phyloP scores from a whole-genome alignment of 2,113 vertebrate genomes.

The Phyllopteryx taeniolatus region DNA sequence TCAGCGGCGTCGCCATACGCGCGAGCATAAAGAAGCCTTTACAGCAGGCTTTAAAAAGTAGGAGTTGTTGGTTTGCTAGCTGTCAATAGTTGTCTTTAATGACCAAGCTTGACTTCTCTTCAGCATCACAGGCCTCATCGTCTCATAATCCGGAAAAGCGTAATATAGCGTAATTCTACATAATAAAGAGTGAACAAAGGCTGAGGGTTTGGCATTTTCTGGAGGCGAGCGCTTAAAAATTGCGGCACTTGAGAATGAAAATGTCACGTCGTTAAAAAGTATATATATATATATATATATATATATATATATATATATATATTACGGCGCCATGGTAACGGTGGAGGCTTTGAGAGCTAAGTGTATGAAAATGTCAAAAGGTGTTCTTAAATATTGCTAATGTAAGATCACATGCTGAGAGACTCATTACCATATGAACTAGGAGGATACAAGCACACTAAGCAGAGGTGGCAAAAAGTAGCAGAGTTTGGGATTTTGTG shows the following conservation, averaged over 20 bases:
- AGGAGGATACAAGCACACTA: neutral
- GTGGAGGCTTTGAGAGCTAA: conserved; percentile 16
- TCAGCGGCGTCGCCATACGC: no score
- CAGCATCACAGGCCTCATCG: neutral
- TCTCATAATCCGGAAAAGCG: neutral
- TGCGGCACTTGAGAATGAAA: conserved; percentile 39
- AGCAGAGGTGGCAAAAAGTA: neutral
- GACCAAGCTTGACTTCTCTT: no score
- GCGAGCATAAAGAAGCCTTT: no score
- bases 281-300: neutral
- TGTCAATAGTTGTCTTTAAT: neutral
- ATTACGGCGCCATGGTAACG: neutral
- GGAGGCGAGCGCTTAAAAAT: conserved; percentile 35
- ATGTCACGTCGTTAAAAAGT: conserved; percentile 42
- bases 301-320: neutral
- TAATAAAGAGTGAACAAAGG: conserved; percentile 1
- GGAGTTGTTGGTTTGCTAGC: no score
- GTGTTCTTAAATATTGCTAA: conserved; percentile 15
- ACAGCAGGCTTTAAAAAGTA: no score
- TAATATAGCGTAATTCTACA: neutral
- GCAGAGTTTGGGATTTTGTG: no score
- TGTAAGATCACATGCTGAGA: neutral
- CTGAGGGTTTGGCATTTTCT: conserved; percentile 34
- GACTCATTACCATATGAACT: neutral
- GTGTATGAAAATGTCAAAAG: conserved; percentile 59